Percentiles rank a stretch among this genome's conserved stretches.
phyloP scores from a whole-genome alignment of 2,888 invertebrate genomes.

The Andrena minutula region DNA sequence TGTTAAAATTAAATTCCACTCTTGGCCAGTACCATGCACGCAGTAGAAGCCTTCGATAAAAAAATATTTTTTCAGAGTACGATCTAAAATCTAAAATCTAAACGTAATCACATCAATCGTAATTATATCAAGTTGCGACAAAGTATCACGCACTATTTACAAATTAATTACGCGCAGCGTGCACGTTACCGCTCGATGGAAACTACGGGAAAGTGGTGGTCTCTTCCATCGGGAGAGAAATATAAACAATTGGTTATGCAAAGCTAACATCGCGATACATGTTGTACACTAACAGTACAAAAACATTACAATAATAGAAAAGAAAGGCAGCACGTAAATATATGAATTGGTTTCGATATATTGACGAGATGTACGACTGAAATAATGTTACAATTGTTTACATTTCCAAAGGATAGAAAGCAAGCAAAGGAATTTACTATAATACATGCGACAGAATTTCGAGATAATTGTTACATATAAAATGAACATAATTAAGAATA shows the following conservation, averaged over 20 bases:
- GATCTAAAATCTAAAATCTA: too few species aligned
- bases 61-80: neutral
- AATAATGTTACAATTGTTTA: neutral
- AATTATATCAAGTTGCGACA: too few species aligned
- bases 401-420: neutral
- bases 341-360: neutral
- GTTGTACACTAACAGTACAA: neutral
- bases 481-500: constrained; percentile 1
- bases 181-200: neutral
- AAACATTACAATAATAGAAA: neutral
- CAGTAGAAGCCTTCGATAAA: neutral
- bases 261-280: neutral
- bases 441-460: too few species aligned
- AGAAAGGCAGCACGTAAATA: neutral
- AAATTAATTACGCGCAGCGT: neutral
- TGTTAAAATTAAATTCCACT: neutral
- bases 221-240: neutral
- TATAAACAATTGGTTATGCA: neutral
- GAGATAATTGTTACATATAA: neutral
- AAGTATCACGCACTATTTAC: too few species aligned
- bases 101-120: neutral
- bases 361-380: neutral
- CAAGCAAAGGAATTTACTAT: neutral
- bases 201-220: neutral
- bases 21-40: neutral